Evolutionary conservation across 1,140 invertebrate genomes (phyloP).

Genomic region (Penaeus indicus): DNA sequence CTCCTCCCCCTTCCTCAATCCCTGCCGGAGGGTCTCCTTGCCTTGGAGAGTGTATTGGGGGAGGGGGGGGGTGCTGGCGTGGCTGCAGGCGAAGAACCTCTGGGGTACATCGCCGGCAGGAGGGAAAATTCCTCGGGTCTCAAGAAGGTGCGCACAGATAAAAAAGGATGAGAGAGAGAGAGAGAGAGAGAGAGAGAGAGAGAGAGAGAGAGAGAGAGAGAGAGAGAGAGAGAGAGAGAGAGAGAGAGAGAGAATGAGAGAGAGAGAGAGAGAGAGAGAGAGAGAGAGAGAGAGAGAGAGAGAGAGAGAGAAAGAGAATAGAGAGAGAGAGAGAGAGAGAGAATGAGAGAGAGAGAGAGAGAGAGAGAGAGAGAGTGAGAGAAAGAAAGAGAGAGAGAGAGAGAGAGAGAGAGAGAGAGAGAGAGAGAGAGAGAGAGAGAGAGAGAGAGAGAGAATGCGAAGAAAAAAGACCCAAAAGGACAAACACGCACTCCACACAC

Average conservation of each 20-base stretch:
- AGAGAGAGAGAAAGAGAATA: background rate
- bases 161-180: slow-evolving; percentile 27
- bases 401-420: slow-evolving; percentile 3
- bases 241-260: slow-evolving; percentile 8
- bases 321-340: slow-evolving; percentile 19
- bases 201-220: slow-evolving; percentile 18
- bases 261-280: slow-evolving; percentile 4
- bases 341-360: slow-evolving; percentile 1
- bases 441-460: too few species aligned
- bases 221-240: slow-evolving; percentile 20
- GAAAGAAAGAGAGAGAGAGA: slow-evolving; percentile 1
- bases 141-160: too few species aligned
- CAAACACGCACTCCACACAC: slow-evolving; percentile 4
- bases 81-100: too few species aligned
- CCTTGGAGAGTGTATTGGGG: too few species aligned
- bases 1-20: too few species aligned
- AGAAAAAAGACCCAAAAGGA: background rate
- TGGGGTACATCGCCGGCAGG: too few species aligned
- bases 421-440: background rate
- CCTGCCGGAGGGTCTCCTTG: too few species aligned
- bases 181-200: slow-evolving; percentile 18
- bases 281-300: slow-evolving; percentile 18
- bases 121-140: too few species aligned
- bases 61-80: too few species aligned
- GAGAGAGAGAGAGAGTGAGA: slow-evolving; percentile 15